phyloP scores from a whole-genome alignment of 2,113 vertebrate genomes.

The Paraplagusia blochii region DNA sequence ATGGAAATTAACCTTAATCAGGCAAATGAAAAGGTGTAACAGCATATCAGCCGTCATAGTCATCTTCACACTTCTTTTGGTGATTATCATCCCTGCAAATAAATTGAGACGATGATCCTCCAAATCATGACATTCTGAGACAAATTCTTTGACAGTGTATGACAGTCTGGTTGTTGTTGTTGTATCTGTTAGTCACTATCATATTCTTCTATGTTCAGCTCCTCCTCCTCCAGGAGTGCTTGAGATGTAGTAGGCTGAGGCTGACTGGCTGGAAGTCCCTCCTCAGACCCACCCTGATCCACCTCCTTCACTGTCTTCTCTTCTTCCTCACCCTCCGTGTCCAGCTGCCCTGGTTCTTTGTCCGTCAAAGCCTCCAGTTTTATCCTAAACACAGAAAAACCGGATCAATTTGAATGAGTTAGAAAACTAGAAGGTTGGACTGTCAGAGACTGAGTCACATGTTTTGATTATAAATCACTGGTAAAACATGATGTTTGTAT shows the following conservation, averaged over 20 bases:
- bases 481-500: too few species aligned
- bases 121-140: not conserved
- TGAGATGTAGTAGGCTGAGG: slow-evolving; percentile 76
- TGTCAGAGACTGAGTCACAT: too few species aligned
- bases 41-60: too few species aligned
- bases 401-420: too few species aligned
- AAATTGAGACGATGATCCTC: too few species aligned
- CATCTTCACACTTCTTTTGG: too few species aligned
- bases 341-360: slow-evolving; percentile 78
- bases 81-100: too few species aligned
- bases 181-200: slow-evolving; percentile 76
- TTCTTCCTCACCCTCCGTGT: slow-evolving; percentile 65
- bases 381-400: slow-evolving; percentile 67
- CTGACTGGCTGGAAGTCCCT: slow-evolving; percentile 82
- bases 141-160: not conserved
- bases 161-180: not conserved
- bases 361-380: slow-evolving; percentile 85
- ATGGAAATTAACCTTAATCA: too few species aligned
- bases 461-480: too few species aligned
- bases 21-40: too few species aligned
- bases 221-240: slow-evolving; percentile 76
- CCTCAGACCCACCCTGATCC: slow-evolving; percentile 61
- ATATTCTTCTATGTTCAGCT: slow-evolving; percentile 85
- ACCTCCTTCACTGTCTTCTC: slow-evolving; percentile 28
- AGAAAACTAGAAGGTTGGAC: too few species aligned